Evolutionary conservation across 2,113 vertebrate species (phyloP).

Genomic region (Vulpes ferrilata): DNA sequence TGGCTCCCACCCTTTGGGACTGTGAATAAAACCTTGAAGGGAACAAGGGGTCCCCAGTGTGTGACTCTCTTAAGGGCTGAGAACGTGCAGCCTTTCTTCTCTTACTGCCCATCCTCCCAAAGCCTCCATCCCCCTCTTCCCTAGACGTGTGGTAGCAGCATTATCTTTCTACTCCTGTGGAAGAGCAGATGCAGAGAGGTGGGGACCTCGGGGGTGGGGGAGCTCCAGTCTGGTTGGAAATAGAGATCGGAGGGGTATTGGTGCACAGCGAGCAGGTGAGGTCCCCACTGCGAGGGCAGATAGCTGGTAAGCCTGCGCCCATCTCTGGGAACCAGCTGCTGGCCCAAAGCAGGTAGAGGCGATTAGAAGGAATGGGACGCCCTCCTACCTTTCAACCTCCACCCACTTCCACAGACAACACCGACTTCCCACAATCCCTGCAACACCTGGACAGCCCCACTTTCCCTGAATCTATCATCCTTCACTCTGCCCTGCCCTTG

Average conservation of each 20-base stretch:
- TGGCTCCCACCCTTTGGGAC: background rate
- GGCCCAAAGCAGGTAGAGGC: background rate
- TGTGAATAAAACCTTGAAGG: background rate
- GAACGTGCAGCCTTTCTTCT: background rate
- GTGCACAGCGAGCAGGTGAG: background rate
- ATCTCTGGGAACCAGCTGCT: background rate
- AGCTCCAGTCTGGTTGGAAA: background rate
- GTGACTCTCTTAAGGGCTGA: background rate
- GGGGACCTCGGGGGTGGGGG: background rate
- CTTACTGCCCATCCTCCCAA: background rate
- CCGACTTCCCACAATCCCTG: background rate
- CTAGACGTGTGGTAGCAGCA: no score
- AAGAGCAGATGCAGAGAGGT: background rate
- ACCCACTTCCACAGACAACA: background rate
- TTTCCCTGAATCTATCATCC: background rate
- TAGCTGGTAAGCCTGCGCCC: background rate
- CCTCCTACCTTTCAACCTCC: background rate
- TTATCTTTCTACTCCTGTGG: background rate
- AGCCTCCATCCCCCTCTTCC: background rate
- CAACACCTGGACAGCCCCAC: background rate
- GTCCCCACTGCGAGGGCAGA: background rate
- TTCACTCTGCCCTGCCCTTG: background rate
- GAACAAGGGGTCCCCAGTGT: background rate
- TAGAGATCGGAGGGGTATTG: background rate
- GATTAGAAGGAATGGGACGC: background rate